Conservation (phyloP, 2,113 vertebrate genomes). For the Helogale parvula region DNA sequence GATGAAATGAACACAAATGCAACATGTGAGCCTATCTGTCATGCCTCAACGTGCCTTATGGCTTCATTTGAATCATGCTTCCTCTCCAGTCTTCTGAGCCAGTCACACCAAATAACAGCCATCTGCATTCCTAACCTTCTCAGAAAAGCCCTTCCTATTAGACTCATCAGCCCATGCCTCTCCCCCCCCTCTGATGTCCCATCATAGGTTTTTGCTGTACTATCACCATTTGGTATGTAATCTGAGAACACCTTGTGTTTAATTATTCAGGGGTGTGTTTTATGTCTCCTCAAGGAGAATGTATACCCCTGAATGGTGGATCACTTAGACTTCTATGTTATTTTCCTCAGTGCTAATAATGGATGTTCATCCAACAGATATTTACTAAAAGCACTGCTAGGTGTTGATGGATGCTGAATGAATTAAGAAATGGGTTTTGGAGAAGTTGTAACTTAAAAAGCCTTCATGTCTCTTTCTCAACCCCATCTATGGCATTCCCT, state of each 20-base stretch:
- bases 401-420: background rate
- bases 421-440: constrained; percentile 19
- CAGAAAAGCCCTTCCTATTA: background rate
- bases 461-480: background rate
- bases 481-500: background rate
- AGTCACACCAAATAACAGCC: background rate
- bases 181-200: background rate
- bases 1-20: constrained; percentile 44
- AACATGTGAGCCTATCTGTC: background rate
- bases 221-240: background rate
- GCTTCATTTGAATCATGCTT: background rate
- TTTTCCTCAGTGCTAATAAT: background rate
- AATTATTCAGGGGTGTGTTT: constrained; percentile 9
- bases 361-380: background rate
- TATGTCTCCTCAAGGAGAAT: constrained; percentile 11
- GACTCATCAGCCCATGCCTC: background rate
- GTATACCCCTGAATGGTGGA: background rate
- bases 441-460: constrained; percentile 1
- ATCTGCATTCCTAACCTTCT: background rate
- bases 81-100: background rate
- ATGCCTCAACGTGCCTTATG: background rate
- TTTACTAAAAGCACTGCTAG: constrained; percentile 10
- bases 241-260: background rate
- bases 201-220: background rate
- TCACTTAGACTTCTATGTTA: background rate